Evolutionary conservation across 2,113 vertebrate species (phyloP).

Genomic region (Thunnus maccoyii): DNA sequence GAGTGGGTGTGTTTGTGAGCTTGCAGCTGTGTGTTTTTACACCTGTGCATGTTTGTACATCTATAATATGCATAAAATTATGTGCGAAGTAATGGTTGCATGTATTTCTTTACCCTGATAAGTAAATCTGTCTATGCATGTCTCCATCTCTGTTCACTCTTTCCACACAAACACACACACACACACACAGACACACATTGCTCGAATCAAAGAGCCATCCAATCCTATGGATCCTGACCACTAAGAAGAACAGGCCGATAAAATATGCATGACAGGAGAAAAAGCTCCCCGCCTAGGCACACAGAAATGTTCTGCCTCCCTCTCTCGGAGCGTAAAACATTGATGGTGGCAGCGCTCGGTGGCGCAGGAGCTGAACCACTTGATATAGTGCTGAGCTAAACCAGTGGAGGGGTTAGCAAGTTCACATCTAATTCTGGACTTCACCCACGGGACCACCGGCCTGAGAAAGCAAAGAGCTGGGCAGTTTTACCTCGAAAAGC

Average conservation of each 20-base stretch:
- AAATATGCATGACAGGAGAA: conserved; percentile 78
- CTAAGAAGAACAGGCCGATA: conserved; percentile 65
- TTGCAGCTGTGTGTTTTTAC: no score
- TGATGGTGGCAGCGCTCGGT: conserved; percentile 54
- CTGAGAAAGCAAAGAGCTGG: conserved; percentile 30
- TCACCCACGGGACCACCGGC: conserved; percentile 50
- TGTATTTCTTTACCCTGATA: not conserved
- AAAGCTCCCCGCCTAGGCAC: conserved; percentile 57
- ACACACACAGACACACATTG: conserved; percentile 3
- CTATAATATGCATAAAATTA: not conserved
- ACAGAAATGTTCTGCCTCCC: conserved; percentile 63
- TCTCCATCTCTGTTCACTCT: conserved; percentile 4
- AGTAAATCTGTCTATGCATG: not conserved
- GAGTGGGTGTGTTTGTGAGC: no score
- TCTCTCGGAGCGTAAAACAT: conserved; percentile 73
- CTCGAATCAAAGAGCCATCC: conserved; percentile 27
- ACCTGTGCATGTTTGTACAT: not conserved
- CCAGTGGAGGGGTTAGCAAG: conserved; percentile 56
- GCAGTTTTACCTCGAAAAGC: conserved; percentile 48
- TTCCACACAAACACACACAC: conserved; percentile 1
- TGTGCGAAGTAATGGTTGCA: not conserved
- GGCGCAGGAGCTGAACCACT: conserved; percentile 26
- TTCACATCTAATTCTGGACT: conserved; percentile 77
- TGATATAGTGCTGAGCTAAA: conserved; percentile 46
- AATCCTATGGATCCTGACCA: conserved; percentile 58